These are phyloP conservation scores for Psophia crepitans DNA, from an alignment of 2,113 vertebrate species.

Conservation along the genomic window DNA sequence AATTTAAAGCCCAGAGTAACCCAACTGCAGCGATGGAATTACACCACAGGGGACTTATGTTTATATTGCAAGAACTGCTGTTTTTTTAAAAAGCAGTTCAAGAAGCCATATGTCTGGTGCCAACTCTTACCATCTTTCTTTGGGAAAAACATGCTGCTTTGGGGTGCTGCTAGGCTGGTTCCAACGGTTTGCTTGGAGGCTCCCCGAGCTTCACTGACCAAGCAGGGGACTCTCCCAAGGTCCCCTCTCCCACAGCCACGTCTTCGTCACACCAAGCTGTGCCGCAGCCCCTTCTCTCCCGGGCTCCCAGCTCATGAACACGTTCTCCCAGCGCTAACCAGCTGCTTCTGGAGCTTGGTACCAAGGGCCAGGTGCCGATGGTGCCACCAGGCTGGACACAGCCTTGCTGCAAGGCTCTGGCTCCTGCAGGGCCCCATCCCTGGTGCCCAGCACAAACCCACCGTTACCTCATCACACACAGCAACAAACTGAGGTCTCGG, in stretches of 20 bases:
- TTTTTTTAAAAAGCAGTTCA: neutral
- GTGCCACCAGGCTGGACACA: neutral
- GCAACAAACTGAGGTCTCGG: neutral
- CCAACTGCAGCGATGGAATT: neutral
- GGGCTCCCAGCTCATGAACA: neutral
- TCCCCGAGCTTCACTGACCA: accelerated
- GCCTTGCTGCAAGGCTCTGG: neutral
- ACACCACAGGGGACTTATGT: neutral
- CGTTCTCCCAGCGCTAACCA: neutral
- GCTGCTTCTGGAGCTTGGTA: neutral
- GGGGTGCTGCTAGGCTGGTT: neutral
- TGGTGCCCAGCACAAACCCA: neutral
- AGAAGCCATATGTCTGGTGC: neutral
- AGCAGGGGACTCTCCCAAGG: accelerated
- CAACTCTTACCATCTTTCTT: neutral
- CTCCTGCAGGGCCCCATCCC: neutral
- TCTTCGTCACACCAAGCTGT: too few species aligned
- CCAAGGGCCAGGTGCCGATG: neutral
- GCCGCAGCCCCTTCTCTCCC: neutral
- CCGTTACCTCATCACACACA: neutral
- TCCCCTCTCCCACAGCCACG: neutral
- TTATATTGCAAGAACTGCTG: neutral
- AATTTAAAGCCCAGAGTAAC: neutral
- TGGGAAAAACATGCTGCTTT: neutral
- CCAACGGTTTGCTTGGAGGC: neutral